Conservation (phyloP, 2,888 invertebrate species). For the Drosophila affinis region DNA sequence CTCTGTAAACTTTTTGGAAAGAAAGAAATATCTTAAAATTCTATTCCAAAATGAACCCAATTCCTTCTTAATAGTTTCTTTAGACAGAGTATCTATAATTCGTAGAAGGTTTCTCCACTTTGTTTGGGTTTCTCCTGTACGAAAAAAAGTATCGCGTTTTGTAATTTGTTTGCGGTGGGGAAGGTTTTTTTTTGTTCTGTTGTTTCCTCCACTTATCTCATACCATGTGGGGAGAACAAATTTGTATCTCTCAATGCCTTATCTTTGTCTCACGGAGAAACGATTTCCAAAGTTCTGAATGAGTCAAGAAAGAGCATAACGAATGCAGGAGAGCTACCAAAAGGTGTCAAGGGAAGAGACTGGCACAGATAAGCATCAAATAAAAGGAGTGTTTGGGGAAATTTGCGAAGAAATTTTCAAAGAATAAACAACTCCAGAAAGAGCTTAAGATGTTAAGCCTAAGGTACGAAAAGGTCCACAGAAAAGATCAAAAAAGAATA, state of each 20-base stretch:
- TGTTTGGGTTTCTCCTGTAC: slow-evolving; percentile 4
- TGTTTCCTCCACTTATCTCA: slow-evolving; percentile 38
- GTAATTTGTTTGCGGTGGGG: slow-evolving; percentile 22
- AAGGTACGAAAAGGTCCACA: not conserved
- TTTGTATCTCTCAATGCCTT: slow-evolving; percentile 58
- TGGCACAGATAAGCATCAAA: not conserved
- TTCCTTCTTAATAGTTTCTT: not conserved
- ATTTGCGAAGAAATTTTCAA: not conserved
- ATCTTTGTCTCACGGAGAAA: slow-evolving; percentile 58
- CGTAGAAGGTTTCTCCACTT: slow-evolving; percentile 16
- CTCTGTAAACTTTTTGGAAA: not conserved
- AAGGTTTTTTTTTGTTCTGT: slow-evolving; percentile 15
- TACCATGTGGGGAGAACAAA: slow-evolving; percentile 42
- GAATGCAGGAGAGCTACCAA: not conserved
- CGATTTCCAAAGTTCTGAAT: slow-evolving; percentile 17
- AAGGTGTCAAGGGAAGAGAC: slow-evolving; percentile 1
- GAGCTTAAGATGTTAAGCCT: too few species aligned
- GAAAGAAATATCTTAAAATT: not conserved
- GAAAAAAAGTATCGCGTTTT: slow-evolving; percentile 2
- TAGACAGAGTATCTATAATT: not conserved
- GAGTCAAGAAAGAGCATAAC: not conserved
- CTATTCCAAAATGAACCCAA: too few species aligned
- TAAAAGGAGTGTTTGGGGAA: not conserved
- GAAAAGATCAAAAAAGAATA: not conserved
- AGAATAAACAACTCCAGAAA: not conserved